A percentile compares a stretch with the other conserved stretches of the same genome.
Conservation (phyloP, 2,113 vertebrate species). For the Neoarius graeffei region DNA sequence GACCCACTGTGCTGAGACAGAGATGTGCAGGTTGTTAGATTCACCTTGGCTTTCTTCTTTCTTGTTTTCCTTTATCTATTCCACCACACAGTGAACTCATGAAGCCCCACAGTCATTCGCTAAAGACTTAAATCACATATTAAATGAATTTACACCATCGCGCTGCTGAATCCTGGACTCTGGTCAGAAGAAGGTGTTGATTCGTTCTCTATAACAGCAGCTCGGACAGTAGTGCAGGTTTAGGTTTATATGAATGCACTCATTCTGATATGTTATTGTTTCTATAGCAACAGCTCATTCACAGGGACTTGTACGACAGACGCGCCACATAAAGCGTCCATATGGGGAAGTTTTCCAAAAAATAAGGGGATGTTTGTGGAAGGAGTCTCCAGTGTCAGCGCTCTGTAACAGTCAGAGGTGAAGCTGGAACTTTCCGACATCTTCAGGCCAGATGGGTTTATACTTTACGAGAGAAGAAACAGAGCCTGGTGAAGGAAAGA, state of each 20-base stretch:
- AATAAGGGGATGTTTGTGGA: not conserved
- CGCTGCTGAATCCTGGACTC: not conserved
- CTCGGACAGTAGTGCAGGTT: not conserved
- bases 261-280: not conserved
- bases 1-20: not conserved
- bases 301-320: not conserved
- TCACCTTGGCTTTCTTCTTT: not conserved
- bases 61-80: not conserved
- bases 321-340: too few species aligned
- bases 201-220: not conserved
- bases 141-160: not conserved
- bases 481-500: not conserved
- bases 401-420: not conserved
- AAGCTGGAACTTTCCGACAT: not conserved
- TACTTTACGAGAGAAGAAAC: not conserved
- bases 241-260: not conserved
- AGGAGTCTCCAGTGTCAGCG: not conserved
- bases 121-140: not conserved
- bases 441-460: not conserved
- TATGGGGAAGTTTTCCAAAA: not conserved
- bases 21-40: not conserved
- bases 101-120: not conserved
- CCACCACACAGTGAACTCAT: not conserved
- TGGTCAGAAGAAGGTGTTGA: not conserved
- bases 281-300: not conserved